Evolutionary conservation across 2,797 vertebrate species (phyloP).

Genomic region (Mareca penelope): DNA sequence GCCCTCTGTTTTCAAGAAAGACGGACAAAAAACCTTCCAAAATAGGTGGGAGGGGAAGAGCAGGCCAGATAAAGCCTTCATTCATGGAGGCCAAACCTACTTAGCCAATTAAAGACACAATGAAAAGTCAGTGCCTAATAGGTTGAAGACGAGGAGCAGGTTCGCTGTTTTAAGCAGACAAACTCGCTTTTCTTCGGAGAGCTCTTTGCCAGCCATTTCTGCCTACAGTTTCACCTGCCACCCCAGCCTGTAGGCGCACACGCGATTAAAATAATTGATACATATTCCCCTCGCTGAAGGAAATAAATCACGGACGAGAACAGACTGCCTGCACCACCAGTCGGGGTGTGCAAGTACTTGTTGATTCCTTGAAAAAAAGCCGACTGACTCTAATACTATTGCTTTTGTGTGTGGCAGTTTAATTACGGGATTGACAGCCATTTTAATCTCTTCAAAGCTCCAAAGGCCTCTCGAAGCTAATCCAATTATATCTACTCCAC

Average conservation of each 20-base stretch:
- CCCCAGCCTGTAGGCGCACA: not conserved
- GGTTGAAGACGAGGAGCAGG: constrained; percentile 71
- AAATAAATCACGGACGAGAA: constrained; percentile 56
- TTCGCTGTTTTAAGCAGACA: constrained; percentile 61
- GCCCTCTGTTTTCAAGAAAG: constrained; percentile 68
- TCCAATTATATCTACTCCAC: constrained; percentile 98
- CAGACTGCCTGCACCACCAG: constrained; percentile 56
- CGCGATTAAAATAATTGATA: constrained; percentile 5
- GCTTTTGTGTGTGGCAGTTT: constrained; percentile 87
- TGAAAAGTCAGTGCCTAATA: constrained; percentile 76
- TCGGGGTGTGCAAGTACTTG: constrained; percentile 73
- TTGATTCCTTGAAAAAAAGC: constrained; percentile 59
- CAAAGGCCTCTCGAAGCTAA: constrained; percentile 88
- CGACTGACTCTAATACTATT: constrained; percentile 57
- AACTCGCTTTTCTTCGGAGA: constrained; percentile 21
- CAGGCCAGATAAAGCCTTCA: constrained; percentile 71
- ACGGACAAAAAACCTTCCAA: constrained; percentile 67
- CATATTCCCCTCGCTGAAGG: constrained; percentile 26
- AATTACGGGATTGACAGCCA: constrained; percentile 97
- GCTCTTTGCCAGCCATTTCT: constrained; percentile 17
- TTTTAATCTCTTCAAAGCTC: constrained; percentile 97
- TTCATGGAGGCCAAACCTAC: constrained; percentile 73
- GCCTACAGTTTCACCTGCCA: constrained; percentile 50
- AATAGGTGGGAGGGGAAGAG: constrained; percentile 64
- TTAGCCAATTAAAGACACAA: constrained; percentile 77